A percentile compares a stretch with the other conserved stretches of the same genome.
Evolutionary conservation across 2,113 vertebrate species (phyloP).

Genomic region (Strigops habroptila): DNA sequence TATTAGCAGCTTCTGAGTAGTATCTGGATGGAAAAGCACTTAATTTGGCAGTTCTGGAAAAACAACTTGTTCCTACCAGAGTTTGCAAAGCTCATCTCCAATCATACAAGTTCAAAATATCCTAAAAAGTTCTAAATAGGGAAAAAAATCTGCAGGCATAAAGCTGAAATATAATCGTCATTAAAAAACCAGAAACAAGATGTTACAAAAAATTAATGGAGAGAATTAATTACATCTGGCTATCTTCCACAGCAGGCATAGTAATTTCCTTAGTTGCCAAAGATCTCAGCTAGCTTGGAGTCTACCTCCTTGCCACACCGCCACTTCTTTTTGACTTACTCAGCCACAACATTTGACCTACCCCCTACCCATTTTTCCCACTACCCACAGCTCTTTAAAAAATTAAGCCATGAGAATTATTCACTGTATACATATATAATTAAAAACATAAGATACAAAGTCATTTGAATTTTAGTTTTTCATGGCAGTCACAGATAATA

Average conservation of each 20-base stretch:
- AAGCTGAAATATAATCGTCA: background rate
- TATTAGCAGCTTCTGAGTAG: background rate
- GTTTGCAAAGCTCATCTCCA: background rate
- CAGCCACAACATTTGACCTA: background rate
- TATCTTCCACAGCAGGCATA: background rate
- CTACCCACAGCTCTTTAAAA: background rate
- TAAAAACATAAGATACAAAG: background rate
- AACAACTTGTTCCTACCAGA: background rate
- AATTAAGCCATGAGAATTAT: background rate
- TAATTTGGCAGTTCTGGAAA: background rate
- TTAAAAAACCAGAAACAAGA: background rate
- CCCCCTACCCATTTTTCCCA: background rate
- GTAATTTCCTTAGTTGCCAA: background rate
- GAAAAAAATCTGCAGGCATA: background rate
- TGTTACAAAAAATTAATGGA: fast-evolving
- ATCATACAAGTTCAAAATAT: background rate
- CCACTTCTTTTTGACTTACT: background rate
- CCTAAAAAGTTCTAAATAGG: background rate
- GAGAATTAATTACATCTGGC: background rate
- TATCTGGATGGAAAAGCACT: background rate
- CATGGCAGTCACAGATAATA: background rate
- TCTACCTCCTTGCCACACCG: background rate
- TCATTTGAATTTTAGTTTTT: background rate
- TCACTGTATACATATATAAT: background rate
- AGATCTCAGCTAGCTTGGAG: background rate